Evolutionary conservation across 35 echinoderm and acorn worm species (phyloP).

Genomic region (Ophiothrix spiculata): DNA sequence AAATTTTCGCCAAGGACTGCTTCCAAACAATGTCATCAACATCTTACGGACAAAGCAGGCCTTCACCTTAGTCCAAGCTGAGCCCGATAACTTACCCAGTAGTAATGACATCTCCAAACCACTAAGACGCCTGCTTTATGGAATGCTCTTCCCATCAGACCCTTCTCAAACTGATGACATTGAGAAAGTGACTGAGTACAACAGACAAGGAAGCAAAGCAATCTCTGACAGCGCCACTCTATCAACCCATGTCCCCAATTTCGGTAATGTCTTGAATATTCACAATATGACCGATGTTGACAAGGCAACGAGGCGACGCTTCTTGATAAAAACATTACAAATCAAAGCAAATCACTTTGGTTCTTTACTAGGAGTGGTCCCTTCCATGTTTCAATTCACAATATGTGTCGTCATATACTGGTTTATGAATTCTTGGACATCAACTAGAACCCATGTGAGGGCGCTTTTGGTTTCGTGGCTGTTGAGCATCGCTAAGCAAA

Average conservation of each 20-base stretch:
- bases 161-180: not conserved
- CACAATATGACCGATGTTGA: not conserved
- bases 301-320: not conserved
- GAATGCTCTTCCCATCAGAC: constrained; percentile 1
- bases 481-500: not conserved
- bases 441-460: not conserved
- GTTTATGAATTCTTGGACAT: constrained; percentile 20
- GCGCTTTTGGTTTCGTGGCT: constrained; percentile 46
- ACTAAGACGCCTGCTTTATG: not conserved
- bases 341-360: not conserved
- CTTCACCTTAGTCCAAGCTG: constrained; percentile 34
- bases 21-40: constrained; percentile 17
- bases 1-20: not conserved
- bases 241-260: not conserved
- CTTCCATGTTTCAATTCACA: constrained; percentile 37
- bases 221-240: not conserved
- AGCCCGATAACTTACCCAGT: not conserved
- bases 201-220: not conserved
- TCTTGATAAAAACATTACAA: not conserved
- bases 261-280: not conserved
- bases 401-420: constrained; percentile 18
- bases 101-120: not conserved
- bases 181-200: not conserved
- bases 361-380: constrained; percentile 3
- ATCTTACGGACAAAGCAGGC: constrained; percentile 24